Evolutionary conservation across 2,888 invertebrate genomes (phyloP).

Genomic region (Timema cristinae): DNA sequence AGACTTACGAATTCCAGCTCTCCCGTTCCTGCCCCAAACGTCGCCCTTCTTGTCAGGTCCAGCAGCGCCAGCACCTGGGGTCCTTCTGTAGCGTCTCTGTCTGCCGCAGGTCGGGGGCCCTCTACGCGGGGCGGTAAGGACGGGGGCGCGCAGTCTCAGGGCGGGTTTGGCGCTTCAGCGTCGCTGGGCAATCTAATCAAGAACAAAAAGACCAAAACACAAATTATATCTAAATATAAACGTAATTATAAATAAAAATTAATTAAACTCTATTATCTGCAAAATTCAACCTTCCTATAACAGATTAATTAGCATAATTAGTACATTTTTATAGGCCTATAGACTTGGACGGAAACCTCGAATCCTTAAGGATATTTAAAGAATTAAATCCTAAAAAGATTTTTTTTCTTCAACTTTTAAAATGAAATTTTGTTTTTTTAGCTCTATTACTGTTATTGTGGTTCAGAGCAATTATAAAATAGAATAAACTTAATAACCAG

Average conservation of each 20-base stretch:
- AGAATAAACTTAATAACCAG: too few species aligned
- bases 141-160: constrained; percentile 81
- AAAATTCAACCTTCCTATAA: constrained; percentile 1
- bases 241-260: too few species aligned
- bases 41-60: constrained; percentile 91
- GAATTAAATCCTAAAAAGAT: too few species aligned
- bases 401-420: too few species aligned
- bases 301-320: too few species aligned
- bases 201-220: neutral
- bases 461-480: too few species aligned
- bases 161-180: constrained; percentile 86
- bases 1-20: constrained; percentile 80
- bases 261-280: too few species aligned
- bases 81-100: constrained; percentile 80
- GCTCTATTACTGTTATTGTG: too few species aligned
- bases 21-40: constrained; percentile 90
- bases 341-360: too few species aligned
- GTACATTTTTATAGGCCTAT: too few species aligned
- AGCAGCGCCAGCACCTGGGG: constrained; percentile 59
- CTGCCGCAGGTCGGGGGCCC: constrained; percentile 70
- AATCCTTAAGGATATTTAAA: too few species aligned
- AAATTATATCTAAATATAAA: neutral
- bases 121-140: constrained; percentile 64
- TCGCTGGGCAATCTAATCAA: constrained; percentile 80
- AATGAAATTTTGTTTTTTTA: too few species aligned